Evolutionary conservation across 2,113 vertebrate species (phyloP).

Genomic region (Rhinichthys klamathensis): DNA sequence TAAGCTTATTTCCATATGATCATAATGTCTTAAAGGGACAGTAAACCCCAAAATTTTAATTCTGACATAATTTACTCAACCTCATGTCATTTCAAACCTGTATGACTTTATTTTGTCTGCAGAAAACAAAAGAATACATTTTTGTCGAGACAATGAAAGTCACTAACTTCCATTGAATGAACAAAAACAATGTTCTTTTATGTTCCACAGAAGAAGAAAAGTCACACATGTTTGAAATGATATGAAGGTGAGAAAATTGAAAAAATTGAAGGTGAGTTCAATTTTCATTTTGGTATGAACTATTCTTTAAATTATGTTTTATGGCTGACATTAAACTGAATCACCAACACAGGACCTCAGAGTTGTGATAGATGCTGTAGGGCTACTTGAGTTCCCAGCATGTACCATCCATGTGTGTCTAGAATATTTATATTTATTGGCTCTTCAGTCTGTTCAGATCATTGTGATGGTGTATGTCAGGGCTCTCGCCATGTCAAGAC

Average conservation of each 20-base stretch:
- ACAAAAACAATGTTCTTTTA: no score
- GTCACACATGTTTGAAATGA: not conserved
- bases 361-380: not conserved
- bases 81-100: no score
- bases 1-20: no score
- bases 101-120: no score
- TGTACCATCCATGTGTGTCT: not conserved
- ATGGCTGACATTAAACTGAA: not conserved
- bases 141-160: no score
- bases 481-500: not conserved
- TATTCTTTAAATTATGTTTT: not conserved
- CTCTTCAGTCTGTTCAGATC: not conserved
- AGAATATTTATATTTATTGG: slow-evolving; percentile 3
- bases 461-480: not conserved
- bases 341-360: no score
- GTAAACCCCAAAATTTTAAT: not conserved
- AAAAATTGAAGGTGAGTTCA: no score
- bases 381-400: not conserved
- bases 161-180: no score
- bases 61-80: not conserved
- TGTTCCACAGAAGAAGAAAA: not conserved
- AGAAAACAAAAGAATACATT: no score
- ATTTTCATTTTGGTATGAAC: not conserved
- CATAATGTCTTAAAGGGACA: not conserved
- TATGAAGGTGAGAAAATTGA: not conserved